Percentiles rank a stretch among this genome's conserved stretches.
These are phyloP conservation scores for Lochmaea crataegi DNA, from an alignment of 2,888 invertebrate species.

Conservation along the genomic window DNA sequence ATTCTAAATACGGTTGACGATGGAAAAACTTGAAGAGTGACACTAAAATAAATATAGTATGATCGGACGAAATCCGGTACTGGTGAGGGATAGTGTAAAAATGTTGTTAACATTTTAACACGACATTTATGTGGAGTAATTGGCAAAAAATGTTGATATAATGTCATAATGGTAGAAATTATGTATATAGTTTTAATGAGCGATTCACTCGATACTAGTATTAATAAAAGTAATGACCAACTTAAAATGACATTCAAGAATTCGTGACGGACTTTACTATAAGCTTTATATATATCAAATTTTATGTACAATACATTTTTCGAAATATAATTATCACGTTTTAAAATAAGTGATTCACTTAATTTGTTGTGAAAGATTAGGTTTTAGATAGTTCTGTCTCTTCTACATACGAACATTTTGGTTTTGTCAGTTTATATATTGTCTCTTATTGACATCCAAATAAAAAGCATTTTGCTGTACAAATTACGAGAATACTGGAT, in stretches of 20 bases:
- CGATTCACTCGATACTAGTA: slow-evolving; percentile 6
- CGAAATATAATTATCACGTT: background rate
- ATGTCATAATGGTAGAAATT: slow-evolving; percentile 34
- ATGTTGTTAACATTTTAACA: slow-evolving; percentile 47
- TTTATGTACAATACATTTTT: background rate
- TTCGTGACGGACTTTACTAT: background rate
- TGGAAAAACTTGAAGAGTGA: too few relatives aligned
- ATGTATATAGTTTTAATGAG: slow-evolving; percentile 25
- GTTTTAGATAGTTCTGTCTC: too few relatives aligned
- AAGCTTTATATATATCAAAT: background rate
- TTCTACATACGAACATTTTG: too few relatives aligned
- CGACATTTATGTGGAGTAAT: slow-evolving; percentile 45
- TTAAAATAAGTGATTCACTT: too few relatives aligned
- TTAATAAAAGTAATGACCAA: slow-evolving; percentile 4
- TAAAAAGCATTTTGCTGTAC: too few relatives aligned
- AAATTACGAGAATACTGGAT: too few relatives aligned
- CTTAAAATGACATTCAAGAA: background rate
- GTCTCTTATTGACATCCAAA: too few relatives aligned
- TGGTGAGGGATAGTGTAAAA: slow-evolving; percentile 33
- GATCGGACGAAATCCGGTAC: background rate
- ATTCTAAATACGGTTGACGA: too few relatives aligned
- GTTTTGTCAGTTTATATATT: too few relatives aligned
- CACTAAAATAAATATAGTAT: background rate
- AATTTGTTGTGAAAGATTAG: too few relatives aligned
- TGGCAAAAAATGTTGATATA: slow-evolving; percentile 40